These are phyloP conservation scores for Brachyistius frenatus DNA, from an alignment of 2,113 vertebrate genomes.

Conservation along the genomic window DNA sequence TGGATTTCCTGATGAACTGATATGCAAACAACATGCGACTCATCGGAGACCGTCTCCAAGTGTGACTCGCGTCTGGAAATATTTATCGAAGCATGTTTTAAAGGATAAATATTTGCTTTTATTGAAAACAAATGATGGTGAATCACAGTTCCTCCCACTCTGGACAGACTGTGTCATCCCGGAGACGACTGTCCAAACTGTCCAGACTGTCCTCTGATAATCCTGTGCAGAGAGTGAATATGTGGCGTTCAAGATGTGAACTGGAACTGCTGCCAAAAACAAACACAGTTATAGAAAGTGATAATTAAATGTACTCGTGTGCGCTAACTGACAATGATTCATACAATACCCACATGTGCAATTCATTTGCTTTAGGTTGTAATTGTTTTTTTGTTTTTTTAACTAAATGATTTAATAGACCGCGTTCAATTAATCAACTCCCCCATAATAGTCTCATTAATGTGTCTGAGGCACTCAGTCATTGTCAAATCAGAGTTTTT, in stretches of 20 bases:
- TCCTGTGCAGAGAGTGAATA: background rate
- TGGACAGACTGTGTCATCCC: background rate
- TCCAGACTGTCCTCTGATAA: background rate
- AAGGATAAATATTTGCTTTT: background rate
- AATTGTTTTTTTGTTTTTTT: slow-evolving; percentile 14
- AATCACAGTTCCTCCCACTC: slow-evolving; percentile 1
- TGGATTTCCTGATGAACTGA: background rate
- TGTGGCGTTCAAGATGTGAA: background rate
- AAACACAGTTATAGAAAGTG: background rate
- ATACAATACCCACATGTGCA: background rate
- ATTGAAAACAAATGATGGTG: background rate
- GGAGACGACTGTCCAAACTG: background rate
- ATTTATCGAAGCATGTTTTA: background rate
- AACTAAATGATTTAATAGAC: slow-evolving; percentile 20
- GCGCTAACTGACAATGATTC: slow-evolving; percentile 20
- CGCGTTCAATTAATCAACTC: slow-evolving; percentile 22
- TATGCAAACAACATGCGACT: background rate
- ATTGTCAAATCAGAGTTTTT: slow-evolving; percentile 29
- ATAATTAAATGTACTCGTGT: slow-evolving; percentile 18
- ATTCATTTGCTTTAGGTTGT: slow-evolving; percentile 11
- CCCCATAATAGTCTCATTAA: slow-evolving; percentile 24
- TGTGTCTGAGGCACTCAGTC: slow-evolving; percentile 27
- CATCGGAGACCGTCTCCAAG: background rate
- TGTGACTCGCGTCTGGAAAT: background rate
- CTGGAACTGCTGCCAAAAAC: background rate